These are phyloP conservation scores for Corynorhinus townsendii DNA, from an alignment of 2,113 vertebrate genomes.

Conservation along the genomic window DNA sequence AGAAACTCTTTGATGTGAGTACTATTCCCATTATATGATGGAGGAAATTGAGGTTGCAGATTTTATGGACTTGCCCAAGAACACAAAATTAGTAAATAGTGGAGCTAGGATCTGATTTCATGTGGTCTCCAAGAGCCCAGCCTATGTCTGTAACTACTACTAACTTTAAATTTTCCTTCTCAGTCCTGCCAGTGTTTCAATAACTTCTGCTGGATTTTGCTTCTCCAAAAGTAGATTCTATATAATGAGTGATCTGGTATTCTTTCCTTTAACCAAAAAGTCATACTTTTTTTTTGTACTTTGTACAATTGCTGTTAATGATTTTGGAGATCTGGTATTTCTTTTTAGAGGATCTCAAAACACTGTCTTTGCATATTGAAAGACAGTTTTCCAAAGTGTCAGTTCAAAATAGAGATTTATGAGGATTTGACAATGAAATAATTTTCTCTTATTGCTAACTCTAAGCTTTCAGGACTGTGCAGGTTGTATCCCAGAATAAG, in stretches of 20 bases:
- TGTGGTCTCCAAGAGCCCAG: not conserved
- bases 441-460: constrained; percentile 28
- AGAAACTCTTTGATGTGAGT: not conserved
- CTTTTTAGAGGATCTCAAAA: not conserved
- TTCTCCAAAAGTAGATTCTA: constrained; percentile 3
- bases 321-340: not conserved
- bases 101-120: not conserved
- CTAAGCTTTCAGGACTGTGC: constrained; percentile 1
- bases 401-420: constrained; percentile 58
- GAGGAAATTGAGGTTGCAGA: not conserved
- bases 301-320: constrained; percentile 33
- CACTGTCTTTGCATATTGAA: constrained; percentile 29
- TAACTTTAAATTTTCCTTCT: not conserved
- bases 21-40: not conserved
- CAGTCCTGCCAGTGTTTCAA: not conserved
- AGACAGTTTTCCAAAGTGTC: constrained; percentile 53
- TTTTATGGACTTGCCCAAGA: not conserved
- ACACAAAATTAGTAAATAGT: not conserved
- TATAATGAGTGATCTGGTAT: not conserved
- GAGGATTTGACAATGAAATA: constrained; percentile 29
- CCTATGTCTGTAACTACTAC: not conserved
- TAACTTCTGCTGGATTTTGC: not conserved
- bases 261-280: not conserved
- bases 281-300: not conserved
- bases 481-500: not conserved